Evolutionary conservation across 1,140 invertebrate species (phyloP), one percentile per base, ranked within the genome.

Genomic region (Chionoecetes opilio): DNA sequence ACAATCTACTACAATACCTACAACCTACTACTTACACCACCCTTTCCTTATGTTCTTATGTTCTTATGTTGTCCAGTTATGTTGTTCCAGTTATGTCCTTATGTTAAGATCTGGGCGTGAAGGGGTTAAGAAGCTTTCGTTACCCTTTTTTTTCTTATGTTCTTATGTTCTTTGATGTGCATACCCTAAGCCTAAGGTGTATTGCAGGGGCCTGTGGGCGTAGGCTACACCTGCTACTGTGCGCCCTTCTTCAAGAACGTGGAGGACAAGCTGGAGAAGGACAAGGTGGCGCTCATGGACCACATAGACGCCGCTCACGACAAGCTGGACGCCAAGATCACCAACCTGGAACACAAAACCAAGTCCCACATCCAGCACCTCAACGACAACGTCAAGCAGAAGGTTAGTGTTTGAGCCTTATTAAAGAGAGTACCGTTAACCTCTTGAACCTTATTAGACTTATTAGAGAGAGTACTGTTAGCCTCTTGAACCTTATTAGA

Each of bases 231-330:
- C 0, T 99, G 98, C 97, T 98, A 98, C 96, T 98, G 98, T 97
- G 98, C 97, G n/a, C 98, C 98, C 5, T 98, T 99, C 96, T 98
- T 99, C 96, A 98, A 98, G 95, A 98, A 99, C 95, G 98, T 99
- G 97, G 99, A 99, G 97, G 98, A 98, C 87, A 98, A 98, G 95
- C 96, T 99, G 21, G 98, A 99, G 96, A 98, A 98, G 95, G 98
- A 99, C 96, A 98, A 99, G 94, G 98, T 98, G 93, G 98, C 99
- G 96, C 96, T 99, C 3, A 98, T 99, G 96, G 98, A 98, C 29
- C 98, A 98, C 96, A 98, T 99, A 14, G 98, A 98, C 96, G 97
- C 98, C 95, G 98, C 98, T 3, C 98, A 99, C 96, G 98, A 98
- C 93, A 97, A 98, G 93, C 97, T 99, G 41, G 98, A 99, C 87